Percentiles rank a stretch among this genome's conserved stretches.
These are phyloP conservation scores for Boloria euphrosyne DNA, from an alignment of 2,888 invertebrate species.

Conservation along the genomic window DNA sequence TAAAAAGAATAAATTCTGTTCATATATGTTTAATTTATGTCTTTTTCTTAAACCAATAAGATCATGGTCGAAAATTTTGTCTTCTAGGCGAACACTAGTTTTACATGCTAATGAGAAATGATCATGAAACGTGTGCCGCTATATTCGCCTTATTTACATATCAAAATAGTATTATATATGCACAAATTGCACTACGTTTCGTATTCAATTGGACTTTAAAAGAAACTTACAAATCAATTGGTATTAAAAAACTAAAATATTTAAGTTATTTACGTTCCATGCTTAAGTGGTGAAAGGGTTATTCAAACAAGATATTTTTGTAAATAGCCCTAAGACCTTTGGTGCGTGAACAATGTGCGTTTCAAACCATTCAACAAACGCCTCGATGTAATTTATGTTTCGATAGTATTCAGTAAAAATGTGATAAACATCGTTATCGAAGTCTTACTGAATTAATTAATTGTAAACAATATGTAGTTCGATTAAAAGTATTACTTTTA, in stretches of 20 bases:
- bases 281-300: slow-evolving; percentile 18
- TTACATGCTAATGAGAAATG: no score
- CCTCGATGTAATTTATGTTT: slow-evolving; percentile 17
- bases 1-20: no score
- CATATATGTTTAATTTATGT: no score
- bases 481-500: no score
- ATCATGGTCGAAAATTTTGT: slow-evolving; percentile 42
- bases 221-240: slow-evolving; percentile 52
- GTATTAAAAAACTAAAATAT: slow-evolving; percentile 30
- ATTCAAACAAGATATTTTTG: slow-evolving; percentile 17
- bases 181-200: no score
- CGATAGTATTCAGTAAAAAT: slow-evolving; percentile 4
- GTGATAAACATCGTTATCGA: not conserved
- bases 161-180: no score
- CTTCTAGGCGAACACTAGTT: slow-evolving; percentile 53
- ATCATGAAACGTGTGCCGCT: no score
- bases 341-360: slow-evolving; percentile 14
- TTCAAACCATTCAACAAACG: slow-evolving; percentile 18
- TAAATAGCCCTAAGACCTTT: slow-evolving; percentile 10
- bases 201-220: no score
- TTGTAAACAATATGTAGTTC: not conserved
- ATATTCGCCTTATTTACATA: no score
- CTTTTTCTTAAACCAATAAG: no score
- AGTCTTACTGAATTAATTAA: not conserved
- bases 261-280: not conserved